Base-by-base conservation (phyloP, 1,140 invertebrate species). In the Tachypleus tridentatus region DNA sequence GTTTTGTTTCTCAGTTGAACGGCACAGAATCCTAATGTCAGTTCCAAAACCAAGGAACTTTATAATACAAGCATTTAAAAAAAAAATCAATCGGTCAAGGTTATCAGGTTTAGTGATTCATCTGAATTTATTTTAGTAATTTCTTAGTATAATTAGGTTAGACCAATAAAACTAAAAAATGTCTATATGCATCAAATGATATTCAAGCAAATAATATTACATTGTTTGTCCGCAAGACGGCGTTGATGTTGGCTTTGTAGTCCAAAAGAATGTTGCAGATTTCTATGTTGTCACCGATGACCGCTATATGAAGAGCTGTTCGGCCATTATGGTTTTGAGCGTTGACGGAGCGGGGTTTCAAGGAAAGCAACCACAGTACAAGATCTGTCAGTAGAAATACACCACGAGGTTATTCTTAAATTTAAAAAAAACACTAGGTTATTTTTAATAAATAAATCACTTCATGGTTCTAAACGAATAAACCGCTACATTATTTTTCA, bases 261-360 rank as follows among this genome's bases (percentile, higher is more conserved):
- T 94, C 91, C 60, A 95, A 76, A 4, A 95, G 77, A 57, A 93
- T 80, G 78, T 93, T 93, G 77, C 93, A 95, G 76, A 97, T 85
- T 78, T 96, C 93, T 3, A 96, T 83, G 76, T 97, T 91, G 71
- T 97, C 95, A 72, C 92, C 90, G 52, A 94, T 83, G 0, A 95
- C 93, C 1, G 96, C 93, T 57, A 98, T 87, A 76, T 99, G 97
- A 29, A 99, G 79, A 29, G 92, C 85, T 51, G 90, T 93, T 67
- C 93, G 83, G 0, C 96, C 95, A 73, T 96, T 93, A 70, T 91
- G 89, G 74, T 97, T 98, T 6, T 88, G 84, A 9, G 87, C 85
- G 74, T 96, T 92, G 0, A 95, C 84, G 66, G 91, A 85, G 57
- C 88, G 87, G 0, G 89, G 89, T 66, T 89, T 79, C 69, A 88